Base-by-base conservation (phyloP, 2,113 vertebrate genomes). In the Tympanuchus pallidicinctus region DNA sequence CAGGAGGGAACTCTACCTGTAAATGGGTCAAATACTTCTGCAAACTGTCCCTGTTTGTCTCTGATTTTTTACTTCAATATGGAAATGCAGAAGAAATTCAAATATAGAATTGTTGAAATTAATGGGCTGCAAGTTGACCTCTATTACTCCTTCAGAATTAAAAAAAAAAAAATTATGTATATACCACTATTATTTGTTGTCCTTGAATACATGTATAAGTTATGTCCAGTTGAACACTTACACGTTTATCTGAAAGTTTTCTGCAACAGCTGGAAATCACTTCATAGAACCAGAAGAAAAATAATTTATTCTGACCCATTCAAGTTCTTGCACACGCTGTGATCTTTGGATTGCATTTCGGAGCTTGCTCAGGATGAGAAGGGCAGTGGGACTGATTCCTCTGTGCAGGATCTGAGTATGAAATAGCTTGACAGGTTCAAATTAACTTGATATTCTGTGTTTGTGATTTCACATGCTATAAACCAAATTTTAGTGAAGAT, bases 391-490 rank as follows among this genome's bases (percentile, higher is more conserved):
- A 30, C 42, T 19, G 45, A 71, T 82, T 79, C 14, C 54, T 80
- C 42, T 54, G 43, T 88, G 82, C 73, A 70, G 90, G n/a, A 50
- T 69, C 91, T 86, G 70, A 78, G 43, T 91, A 42, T 0, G 34
- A 84, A 91, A 22, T 8, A 78, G 80, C 76, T 77, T 88, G 88
- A 88, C 70, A 72, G 27, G 48, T 90, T 83, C 79, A 81, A 72
- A 77, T 82, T 81, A 65, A 83, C 59, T 52, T 86, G 72, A 72
- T 74, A 24, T 2, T 81, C 24, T 72, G 1, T 73, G 56, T 18
- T 25, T 72, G 61, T 76, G 57, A 38, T 83, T 91, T 72, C 43
- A 67, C 3, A 1, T 80, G 19, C 48, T 38, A 5, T 13, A 69
- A 81, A 47, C 70, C 47, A 73, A 56, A 52, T 81, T 75, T 36